These are phyloP conservation scores for Danio choprae DNA, from an alignment of 2,797 vertebrate genomes.

Conservation along the genomic window DNA sequence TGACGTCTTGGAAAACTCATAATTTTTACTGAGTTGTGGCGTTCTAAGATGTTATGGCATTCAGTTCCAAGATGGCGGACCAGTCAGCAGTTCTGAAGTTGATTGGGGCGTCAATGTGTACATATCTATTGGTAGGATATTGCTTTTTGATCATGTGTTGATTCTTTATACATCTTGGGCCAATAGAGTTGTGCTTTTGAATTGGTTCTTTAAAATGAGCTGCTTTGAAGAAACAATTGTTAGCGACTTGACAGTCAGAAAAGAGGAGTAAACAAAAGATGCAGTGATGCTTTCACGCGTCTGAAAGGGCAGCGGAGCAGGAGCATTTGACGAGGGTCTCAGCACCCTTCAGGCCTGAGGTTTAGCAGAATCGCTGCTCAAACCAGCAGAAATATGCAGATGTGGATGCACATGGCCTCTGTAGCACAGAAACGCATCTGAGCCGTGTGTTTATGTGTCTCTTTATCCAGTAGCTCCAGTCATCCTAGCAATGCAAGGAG, in stretches of 20 bases:
- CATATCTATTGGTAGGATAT: no score
- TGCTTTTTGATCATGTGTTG: no score
- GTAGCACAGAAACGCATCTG: not conserved
- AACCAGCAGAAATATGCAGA: conserved; percentile 8
- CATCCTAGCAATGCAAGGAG: conserved; percentile 54
- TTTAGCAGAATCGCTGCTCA: conserved; percentile 3
- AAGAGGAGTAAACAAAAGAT: not conserved
- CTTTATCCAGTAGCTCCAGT: conserved; percentile 51
- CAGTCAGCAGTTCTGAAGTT: no score
- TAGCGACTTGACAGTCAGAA: not conserved
- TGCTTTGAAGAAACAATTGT: not conserved
- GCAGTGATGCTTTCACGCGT: not conserved
- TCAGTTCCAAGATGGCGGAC: no score
- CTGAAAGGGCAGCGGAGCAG: not conserved
- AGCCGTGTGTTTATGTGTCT: conserved; percentile 12
- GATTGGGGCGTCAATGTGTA: no score
- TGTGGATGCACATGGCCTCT: not conserved
- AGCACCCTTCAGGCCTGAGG: not conserved
- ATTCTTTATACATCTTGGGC: not conserved
- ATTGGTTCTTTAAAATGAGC: not conserved
- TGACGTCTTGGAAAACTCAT: no score
- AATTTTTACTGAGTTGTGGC: no score
- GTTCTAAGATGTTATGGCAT: no score
- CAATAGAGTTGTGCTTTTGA: not conserved
- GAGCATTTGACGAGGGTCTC: not conserved